Base-by-base conservation (phyloP, 2,113 vertebrate species). In the Pangasianodon hypophthalmus region DNA sequence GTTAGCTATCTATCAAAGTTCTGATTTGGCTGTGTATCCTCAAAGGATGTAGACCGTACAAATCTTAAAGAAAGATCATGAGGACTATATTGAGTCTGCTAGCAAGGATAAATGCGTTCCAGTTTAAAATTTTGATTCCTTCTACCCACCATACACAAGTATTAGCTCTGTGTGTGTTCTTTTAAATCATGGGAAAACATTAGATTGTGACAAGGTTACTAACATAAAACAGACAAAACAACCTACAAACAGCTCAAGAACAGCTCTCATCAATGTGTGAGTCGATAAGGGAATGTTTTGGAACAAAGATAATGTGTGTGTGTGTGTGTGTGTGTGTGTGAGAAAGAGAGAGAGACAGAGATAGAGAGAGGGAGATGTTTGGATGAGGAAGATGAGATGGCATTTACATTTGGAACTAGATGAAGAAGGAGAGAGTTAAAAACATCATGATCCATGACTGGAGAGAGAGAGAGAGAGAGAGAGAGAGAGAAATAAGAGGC, bases 381-480 rank as follows among this genome's bases (percentile, higher is more conserved):
- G 32, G 54, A 64, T 84, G 73, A 69, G 41, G 56, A 5, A 81
- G 60, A 87, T 62, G 24, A 84, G 80, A 87, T 84, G 89, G 54
- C 19, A 10, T 2, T 60, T 79, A 58, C 56, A 60, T 9, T 50
- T 69, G 13, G 7, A 87, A 50, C n/a, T 52, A 50, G 46, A 58
- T 60, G 21, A 83, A 52, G 46, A 88, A 69, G 46, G 91, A 71
- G 41, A 89, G 58, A 56, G n/a, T 88, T 87, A 80, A 88, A 41
- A 54, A 41, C 11, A 32, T 14, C 10, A 32, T 32, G n/a, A 67
- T 29, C 26, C 26, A 67, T n/a, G 62, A 5, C 10, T 32, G 13
- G 64, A 32, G 29, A 69, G 64, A 37, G 32, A 37, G 26, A 54
- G 2, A 73, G 69, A 41, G 37, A 41, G 69, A 71, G 69, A 56